Evolutionary conservation across 2,113 vertebrate species (phyloP), one percentile per base, ranked within the genome.

Genomic region (Alectura lathami): DNA sequence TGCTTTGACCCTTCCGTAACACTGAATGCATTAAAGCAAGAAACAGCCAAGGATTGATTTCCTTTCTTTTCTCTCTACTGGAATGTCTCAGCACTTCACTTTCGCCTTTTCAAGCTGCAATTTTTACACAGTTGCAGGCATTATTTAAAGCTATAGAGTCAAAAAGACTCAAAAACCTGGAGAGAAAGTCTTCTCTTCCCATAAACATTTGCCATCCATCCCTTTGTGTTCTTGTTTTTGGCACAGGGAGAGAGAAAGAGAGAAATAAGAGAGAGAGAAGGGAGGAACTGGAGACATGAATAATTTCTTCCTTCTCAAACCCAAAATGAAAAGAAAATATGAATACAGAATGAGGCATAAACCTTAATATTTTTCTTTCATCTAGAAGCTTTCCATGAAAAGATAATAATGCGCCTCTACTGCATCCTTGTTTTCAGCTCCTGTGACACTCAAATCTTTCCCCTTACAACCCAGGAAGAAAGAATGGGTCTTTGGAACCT

Each of bases 301-400:
- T 93, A 94, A 95, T 93, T 94, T 88, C 90, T 91, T 60, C 63
- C 77, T 85, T 83, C 93, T 91, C 74, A 66, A 92, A 89, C 67
- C 18, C 30, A 29, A 57, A 91, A 85, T 85, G 80, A 93, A 95
- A 95, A 91, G 86, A 83, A 91, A 86, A 69, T 27, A n/a, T 42
- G 56, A 95, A 94, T 92, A 63, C 34, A 81, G 81, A 93, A 92
- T 60, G 79, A 93, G 83, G 86, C 78, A 86, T 32, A 75, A 95
- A 87, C 66, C 59, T 72, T 56, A 56, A 12, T 23, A 60, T 60
- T 73, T 21, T 62, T 14, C 80, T 93, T 94, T 94, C 76, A 86
- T 86, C 86, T 72, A 64, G 16, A 79, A 92, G 68, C 68, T 91
- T 90, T 69, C 77, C 83, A 54, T 93, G 51, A 76, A 91, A 94